phyloP scores from a whole-genome alignment of 2,888 invertebrate genomes.

The Sipunculus nudus region DNA sequence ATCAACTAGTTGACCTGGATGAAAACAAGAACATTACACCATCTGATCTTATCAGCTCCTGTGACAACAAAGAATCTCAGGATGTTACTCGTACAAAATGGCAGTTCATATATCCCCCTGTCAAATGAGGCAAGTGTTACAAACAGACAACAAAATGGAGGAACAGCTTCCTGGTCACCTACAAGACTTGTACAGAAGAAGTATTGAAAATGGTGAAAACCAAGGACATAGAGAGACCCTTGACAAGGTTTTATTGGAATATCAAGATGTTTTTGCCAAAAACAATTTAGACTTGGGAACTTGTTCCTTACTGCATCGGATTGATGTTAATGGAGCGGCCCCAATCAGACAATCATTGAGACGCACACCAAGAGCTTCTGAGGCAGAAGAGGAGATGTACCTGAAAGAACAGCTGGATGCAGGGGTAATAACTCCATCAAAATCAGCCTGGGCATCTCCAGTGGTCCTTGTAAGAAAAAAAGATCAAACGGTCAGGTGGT shows the following conservation, averaged over 20 bases:
- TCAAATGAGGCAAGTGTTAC: too few relatives aligned
- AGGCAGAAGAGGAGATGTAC: neutral
- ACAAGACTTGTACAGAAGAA: too few relatives aligned
- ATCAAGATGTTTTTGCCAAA: slow-evolving; percentile 3
- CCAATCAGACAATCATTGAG: slow-evolving; percentile 12
- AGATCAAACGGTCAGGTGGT: slow-evolving; percentile 5
- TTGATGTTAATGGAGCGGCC: slow-evolving; percentile 4
- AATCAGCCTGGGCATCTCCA: slow-evolving; percentile 7
- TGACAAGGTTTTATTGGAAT: neutral
- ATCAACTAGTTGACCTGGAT: neutral
- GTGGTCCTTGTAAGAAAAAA: slow-evolving; percentile 15
- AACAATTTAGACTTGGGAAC: neutral
- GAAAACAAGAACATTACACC: neutral
- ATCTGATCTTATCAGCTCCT: neutral
- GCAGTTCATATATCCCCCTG: too few relatives aligned
- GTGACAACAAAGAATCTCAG: too few relatives aligned
- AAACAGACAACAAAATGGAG: too few relatives aligned
- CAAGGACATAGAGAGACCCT: neutral
- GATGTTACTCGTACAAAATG: too few relatives aligned
- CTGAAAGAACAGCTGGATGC: neutral
- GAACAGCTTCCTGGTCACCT: too few relatives aligned
- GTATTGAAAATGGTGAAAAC: neutral
- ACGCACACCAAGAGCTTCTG: neutral
- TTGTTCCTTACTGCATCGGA: neutral
- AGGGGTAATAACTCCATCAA: slow-evolving; percentile 2